Evolutionary conservation across 2,113 vertebrate species (phyloP).

Genomic region (Neoarius graeffei): DNA sequence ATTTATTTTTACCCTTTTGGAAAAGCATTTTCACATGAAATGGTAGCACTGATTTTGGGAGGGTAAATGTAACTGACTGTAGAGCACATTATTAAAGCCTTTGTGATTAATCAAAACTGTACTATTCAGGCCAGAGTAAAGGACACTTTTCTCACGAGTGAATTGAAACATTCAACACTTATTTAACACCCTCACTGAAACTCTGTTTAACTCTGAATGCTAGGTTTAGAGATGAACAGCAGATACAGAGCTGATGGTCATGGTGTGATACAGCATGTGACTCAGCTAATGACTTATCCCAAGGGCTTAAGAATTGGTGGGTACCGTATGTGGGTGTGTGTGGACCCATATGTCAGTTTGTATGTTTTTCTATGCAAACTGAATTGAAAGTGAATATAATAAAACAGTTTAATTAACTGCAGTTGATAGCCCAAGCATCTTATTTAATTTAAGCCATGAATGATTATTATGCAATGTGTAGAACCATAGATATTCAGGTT

Average conservation of each 20-base stretch:
- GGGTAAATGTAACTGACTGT: slow-evolving; percentile 41
- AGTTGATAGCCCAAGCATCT: too few species aligned
- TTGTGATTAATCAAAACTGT: slow-evolving; percentile 62
- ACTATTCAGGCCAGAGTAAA: neutral
- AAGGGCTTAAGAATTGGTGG: neutral
- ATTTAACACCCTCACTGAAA: neutral
- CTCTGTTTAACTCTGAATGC: neutral
- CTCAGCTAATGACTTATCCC: slow-evolving; percentile 1
- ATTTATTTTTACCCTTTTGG: slow-evolving; percentile 59
- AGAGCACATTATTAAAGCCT: slow-evolving; percentile 45
- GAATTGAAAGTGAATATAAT: too few species aligned
- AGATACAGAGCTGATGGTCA: neutral
- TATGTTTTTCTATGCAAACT: too few species aligned
- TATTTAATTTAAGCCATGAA: too few species aligned
- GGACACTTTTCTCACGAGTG: neutral
- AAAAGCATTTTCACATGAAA: slow-evolving; percentile 62
- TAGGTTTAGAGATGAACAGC: slow-evolving; percentile 2
- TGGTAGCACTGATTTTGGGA: slow-evolving; percentile 54
- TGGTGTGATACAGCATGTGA: neutral
- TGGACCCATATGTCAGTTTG: neutral
- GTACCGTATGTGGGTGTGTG: neutral
- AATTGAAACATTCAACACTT: neutral
- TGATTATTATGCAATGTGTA: too few species aligned
- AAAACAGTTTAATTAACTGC: too few species aligned
- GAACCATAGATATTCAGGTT: too few species aligned